Evolutionary conservation across 2,797 vertebrate genomes (phyloP).

Genomic region (Gastrophryne carolinensis): DNA sequence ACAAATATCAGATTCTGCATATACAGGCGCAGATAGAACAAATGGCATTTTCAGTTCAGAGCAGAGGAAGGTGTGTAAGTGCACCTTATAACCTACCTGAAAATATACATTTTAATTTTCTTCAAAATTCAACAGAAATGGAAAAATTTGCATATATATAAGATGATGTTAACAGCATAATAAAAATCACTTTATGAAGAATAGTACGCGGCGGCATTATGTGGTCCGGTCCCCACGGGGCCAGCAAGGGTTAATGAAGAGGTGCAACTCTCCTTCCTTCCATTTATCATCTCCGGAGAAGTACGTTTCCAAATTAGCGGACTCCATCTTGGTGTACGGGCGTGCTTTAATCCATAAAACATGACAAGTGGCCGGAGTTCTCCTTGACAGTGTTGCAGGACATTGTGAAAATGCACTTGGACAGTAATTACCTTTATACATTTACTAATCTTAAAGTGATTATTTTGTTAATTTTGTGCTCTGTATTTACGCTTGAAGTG

Average conservation of each 20-base stretch:
- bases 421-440: not conserved
- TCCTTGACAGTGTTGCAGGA: not conserved
- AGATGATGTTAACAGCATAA: conserved; percentile 39
- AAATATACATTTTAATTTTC: conserved; percentile 51
- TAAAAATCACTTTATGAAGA: conserved; percentile 42
- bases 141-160: conserved; percentile 52
- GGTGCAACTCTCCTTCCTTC: conserved; percentile 15
- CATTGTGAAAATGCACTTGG: not conserved
- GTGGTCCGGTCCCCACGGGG: conserved; percentile 30
- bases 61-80: not conserved
- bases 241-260: conserved; percentile 47
- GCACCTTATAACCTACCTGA: conserved; percentile 14
- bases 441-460: too few relatives aligned
- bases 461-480: too few relatives aligned
- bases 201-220: conserved; percentile 3
- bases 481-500: too few relatives aligned
- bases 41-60: conserved; percentile 19
- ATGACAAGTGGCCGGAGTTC: not conserved
- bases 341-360: conserved; percentile 26
- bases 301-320: conserved; percentile 10
- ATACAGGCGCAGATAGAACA: conserved; percentile 15
- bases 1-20: conserved; percentile 15
- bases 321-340: not conserved
- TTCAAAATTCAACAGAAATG: conserved; percentile 35
- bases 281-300: conserved; percentile 39